Evolutionary conservation across 2,797 vertebrate genomes (phyloP), one percentile per base, ranked within the genome.

Genomic region (Dallia pectoralis): DNA sequence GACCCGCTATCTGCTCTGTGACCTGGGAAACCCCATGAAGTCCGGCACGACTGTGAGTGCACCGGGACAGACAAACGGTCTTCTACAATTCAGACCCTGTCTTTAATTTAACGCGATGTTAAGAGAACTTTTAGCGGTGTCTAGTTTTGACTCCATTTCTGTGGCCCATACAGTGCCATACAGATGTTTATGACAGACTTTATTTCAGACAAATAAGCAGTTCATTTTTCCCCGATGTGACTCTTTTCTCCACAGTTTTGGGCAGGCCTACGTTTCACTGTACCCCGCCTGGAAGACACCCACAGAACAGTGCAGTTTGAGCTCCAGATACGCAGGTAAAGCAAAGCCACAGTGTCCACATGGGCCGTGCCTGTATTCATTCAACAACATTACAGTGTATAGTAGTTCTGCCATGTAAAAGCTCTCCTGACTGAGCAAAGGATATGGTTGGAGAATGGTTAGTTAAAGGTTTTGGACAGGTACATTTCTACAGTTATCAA

Each of bases 21-120:
- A 97, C 88, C 93, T 98, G 79, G 96, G 96, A 76, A 98, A 97
- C 90, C 96, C 96, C 79, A 96, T 98, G 96, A 96, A 96, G 89
- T 91, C 96, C 15, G 94, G 93, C 25, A 90, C 93, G 78, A 96
- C 84, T 12, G 96, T 97, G 90, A 95, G 95, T 91, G 70, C 71
- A 70, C 40, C 27, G 33, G 4, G 16, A 56, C 22, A 9, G 22
- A 12, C 53, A 2, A 56, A 56, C n/a, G 1, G 9, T 56, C n/a
- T n/a, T n/a, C n/a, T n/a, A n/a, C n/a, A n/a, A n/a, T n/a, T n/a
- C n/a, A n/a, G n/a, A n/a, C n/a, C n/a, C n/a, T n/a, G n/a, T n/a
- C n/a, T n/a, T n/a, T n/a, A n/a, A n/a, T n/a, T n/a, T n/a, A n/a
- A n/a, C n/a, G n/a, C n/a, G n/a, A n/a, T n/a, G n/a, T n/a, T n/a